A percentile compares a stretch with the other conserved stretches of the same genome.
phyloP scores from a whole-genome alignment of 1,140 invertebrate species.

The Drosophila oshimai region DNA sequence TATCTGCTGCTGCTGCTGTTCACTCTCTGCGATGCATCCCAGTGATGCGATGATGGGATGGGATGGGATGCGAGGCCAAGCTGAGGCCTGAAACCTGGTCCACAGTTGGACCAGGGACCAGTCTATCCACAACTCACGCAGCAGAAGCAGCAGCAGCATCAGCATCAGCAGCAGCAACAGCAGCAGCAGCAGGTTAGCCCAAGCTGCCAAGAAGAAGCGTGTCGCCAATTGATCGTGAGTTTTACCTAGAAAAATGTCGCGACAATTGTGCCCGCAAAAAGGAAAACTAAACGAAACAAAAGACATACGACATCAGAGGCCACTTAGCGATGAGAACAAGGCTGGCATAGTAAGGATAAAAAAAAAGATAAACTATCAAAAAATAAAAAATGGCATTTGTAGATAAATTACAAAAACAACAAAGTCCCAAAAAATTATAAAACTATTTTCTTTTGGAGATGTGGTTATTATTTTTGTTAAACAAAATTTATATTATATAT shows the following conservation, averaged over 20 bases:
- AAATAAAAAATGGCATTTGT: too few relatives aligned
- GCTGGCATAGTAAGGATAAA: not conserved
- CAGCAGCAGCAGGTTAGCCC: conserved; percentile 52
- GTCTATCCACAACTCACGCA: conserved; percentile 62
- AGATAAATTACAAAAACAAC: too few relatives aligned
- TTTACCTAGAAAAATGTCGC: conserved; percentile 82
- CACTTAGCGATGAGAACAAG: conserved; percentile 2
- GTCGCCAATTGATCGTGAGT: conserved; percentile 82
- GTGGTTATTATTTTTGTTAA: too few relatives aligned
- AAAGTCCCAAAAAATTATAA: too few relatives aligned
- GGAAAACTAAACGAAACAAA: conserved; percentile 33
- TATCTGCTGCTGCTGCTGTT: conserved; percentile 52
- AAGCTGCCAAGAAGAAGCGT: conserved; percentile 78
- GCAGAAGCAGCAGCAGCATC: not conserved
- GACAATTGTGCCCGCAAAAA: conserved; percentile 64
- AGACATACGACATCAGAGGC: conserved; percentile 16
- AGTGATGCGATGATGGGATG: conserved; percentile 32
- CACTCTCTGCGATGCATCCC: conserved; percentile 1
- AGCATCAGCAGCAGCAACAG: conserved; percentile 16
- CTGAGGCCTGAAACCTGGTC: not conserved
- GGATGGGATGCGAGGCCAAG: conserved; percentile 9
- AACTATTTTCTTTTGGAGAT: too few relatives aligned
- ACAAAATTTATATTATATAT: too few relatives aligned
- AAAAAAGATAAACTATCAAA: too few relatives aligned
- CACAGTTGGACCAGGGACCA: conserved; percentile 10